Evolutionary conservation across 2,888 invertebrate genomes (phyloP).

Genomic region (Blastobasis lacticolella): DNA sequence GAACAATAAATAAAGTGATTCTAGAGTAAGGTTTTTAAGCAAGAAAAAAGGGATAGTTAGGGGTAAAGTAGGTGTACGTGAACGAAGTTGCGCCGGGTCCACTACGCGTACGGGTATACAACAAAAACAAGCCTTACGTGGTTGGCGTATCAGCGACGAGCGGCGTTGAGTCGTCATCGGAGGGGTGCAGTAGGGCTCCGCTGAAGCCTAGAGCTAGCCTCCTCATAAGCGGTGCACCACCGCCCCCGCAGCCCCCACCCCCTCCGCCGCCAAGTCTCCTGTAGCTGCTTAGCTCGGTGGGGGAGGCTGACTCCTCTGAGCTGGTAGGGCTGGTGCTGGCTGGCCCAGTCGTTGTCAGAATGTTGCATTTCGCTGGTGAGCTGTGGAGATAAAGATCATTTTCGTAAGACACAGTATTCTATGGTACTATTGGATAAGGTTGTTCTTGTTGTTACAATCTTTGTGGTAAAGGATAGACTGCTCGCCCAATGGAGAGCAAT

Average conservation of each 20-base stretch:
- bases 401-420: neutral
- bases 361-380: conserved; percentile 56
- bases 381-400: conserved; percentile 26
- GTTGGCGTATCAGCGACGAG: conserved; percentile 80
- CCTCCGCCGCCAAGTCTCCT: conserved; percentile 83
- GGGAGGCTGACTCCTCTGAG: conserved; percentile 91
- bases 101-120: no score
- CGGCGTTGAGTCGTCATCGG: conserved; percentile 82
- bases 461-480: no score
- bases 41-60: no score
- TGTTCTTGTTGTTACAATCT: no score
- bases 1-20: no score
- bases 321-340: conserved; percentile 75
- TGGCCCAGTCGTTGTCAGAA: conserved; percentile 46
- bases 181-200: conserved; percentile 63
- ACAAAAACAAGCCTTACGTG: conserved; percentile 39
- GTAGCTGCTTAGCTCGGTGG: conserved; percentile 90
- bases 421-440: no score
- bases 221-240: conserved; percentile 83
- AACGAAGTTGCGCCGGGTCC: no score
- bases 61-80: no score
- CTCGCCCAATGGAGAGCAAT: no score
- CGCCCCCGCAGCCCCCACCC: conserved; percentile 44
- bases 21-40: no score
- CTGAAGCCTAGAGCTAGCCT: conserved; percentile 85